phyloP scores from a whole-genome alignment of 2,113 vertebrate species.

The Myiozetetes cayanensis region DNA sequence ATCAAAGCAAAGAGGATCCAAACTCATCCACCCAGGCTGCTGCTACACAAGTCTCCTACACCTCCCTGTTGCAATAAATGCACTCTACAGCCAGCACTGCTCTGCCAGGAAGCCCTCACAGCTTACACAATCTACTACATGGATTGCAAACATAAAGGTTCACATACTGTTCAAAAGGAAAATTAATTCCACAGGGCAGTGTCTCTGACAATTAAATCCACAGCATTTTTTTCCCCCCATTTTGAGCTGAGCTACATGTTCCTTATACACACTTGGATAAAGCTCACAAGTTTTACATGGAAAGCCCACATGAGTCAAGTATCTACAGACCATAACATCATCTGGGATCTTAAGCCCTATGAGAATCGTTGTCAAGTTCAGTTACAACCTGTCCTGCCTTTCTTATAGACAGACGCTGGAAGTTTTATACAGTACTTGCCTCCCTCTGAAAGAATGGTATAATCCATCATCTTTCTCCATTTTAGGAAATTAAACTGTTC shows the following conservation, averaged over 20 bases:
- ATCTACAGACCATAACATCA: not conserved
- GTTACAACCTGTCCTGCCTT: not conserved
- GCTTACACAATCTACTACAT: not conserved
- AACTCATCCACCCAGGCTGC: not conserved
- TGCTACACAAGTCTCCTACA: not conserved
- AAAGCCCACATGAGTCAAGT: not conserved
- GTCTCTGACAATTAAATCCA: not conserved
- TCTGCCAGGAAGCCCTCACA: not conserved
- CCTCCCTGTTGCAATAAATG: not conserved
- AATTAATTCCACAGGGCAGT: not conserved
- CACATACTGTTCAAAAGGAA: not conserved
- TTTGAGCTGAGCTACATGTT: not conserved
- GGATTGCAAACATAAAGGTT: not conserved
- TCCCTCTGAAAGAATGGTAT: not conserved
- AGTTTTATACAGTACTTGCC: not conserved
- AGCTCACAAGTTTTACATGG: not conserved
- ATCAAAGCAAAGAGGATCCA: not conserved
- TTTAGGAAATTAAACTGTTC: not conserved
- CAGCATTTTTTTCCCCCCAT: not conserved
- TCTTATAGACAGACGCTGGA: not conserved
- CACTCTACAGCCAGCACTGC: not conserved
- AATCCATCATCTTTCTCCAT: not conserved
- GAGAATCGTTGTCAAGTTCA: not conserved
- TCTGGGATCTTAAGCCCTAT: not conserved
- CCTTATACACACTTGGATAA: not conserved